phyloP scores from a whole-genome alignment of 2,888 invertebrate genomes.

The Drosophila birchii region DNA sequence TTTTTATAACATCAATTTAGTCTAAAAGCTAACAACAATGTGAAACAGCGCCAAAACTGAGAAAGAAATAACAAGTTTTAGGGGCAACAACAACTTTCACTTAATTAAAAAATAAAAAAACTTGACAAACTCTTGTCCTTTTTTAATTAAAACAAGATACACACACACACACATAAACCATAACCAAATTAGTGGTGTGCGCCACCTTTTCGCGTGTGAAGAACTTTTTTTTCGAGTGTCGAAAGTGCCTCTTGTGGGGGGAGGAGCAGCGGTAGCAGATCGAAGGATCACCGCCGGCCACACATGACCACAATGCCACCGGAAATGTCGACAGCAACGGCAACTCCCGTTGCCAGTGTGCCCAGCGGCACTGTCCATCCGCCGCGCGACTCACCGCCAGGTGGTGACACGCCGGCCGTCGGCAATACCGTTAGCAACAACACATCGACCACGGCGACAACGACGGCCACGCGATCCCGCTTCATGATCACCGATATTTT shows the following conservation, averaged over 20 bases:
- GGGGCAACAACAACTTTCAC: conserved; percentile 2
- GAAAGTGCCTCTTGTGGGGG: conserved; percentile 20
- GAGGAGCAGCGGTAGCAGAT: conserved; percentile 4
- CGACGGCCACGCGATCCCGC: conserved; percentile 89
- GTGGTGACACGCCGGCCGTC: conserved; percentile 43
- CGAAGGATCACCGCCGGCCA: conserved; percentile 20
- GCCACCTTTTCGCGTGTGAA: conserved; percentile 1
- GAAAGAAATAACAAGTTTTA: neutral
- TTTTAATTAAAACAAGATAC: neutral
- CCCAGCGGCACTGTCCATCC: conserved; percentile 38
- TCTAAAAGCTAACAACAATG: neutral
- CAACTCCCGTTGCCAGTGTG: conserved; percentile 69
- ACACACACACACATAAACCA: neutral
- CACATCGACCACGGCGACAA: conserved; percentile 13
- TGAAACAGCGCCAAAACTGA: neutral
- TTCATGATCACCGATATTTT: conserved; percentile 97
- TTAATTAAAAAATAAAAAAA: neutral
- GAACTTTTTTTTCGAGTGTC: conserved; percentile 31
- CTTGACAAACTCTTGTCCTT: neutral
- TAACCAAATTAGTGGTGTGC: neutral
- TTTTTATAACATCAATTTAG: neutral
- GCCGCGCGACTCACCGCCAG: conserved; percentile 41
- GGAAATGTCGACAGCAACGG: conserved; percentile 81
- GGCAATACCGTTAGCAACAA: conserved; percentile 25
- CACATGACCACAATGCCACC: conserved; percentile 84